Percentiles rank a stretch among this genome's conserved stretches.
Conservation (phyloP, 2,113 vertebrate genomes). For the Pardalotus punctatus region DNA sequence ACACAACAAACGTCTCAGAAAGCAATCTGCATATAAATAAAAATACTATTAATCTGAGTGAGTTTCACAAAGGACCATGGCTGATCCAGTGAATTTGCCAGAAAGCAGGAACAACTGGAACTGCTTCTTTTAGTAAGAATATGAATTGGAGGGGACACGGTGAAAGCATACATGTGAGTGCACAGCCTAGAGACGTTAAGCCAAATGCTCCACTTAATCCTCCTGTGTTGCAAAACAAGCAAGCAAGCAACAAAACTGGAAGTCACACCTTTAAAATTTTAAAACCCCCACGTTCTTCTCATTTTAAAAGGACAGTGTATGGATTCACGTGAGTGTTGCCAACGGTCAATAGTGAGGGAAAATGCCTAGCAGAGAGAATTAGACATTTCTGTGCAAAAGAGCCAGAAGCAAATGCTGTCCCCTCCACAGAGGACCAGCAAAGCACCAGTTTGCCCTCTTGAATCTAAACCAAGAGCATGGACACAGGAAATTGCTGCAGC, state of each 20-base stretch:
- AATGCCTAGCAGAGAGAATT: background rate
- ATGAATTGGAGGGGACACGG: background rate
- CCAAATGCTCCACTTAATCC: background rate
- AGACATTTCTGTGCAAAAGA: background rate
- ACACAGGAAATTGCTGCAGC: background rate
- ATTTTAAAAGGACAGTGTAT: background rate
- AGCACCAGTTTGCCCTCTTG: background rate
- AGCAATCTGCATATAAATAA: background rate
- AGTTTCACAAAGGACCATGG: background rate
- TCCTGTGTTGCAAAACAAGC: background rate
- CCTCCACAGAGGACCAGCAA: background rate
- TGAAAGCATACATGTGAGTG: background rate
- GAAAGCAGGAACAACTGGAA: background rate
- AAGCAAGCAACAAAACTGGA: background rate
- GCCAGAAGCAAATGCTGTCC: background rate
- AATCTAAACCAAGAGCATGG: background rate
- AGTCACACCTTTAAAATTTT: background rate
- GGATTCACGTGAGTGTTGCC: background rate
- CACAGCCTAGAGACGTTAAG: background rate
- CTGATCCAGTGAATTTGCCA: background rate
- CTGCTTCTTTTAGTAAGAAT: background rate
- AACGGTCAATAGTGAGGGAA: background rate
- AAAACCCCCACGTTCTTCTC: rapidly evolving
- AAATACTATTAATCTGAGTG: background rate
- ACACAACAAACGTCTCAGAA: background rate